phyloP scores from a whole-genome alignment of 2,888 invertebrate genomes.

The Cosmia trapezina region DNA sequence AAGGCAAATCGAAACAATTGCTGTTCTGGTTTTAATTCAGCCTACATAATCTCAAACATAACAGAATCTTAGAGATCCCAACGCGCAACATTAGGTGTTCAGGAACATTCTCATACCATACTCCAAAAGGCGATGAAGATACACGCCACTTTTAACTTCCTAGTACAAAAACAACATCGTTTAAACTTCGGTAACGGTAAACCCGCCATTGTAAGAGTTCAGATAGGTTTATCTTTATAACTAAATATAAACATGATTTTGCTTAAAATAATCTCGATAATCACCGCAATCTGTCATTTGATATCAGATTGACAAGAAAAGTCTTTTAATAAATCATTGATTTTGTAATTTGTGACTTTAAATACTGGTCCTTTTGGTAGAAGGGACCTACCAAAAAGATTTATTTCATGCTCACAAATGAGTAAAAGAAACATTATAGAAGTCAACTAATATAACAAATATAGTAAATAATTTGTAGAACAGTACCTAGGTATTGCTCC shows the following conservation, averaged over 20 bases:
- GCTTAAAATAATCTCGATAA: constrained; percentile 7
- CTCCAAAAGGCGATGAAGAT: constrained; percentile 64
- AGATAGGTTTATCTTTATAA: constrained; percentile 9
- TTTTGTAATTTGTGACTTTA: not conserved
- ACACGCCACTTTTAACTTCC: constrained; percentile 70
- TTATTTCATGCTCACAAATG: not conserved
- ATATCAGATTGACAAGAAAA: constrained; percentile 23
- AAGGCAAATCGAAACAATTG: not conserved
- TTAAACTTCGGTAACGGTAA: constrained; percentile 68
- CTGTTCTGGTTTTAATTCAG: not conserved
- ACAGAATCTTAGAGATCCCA: not conserved
- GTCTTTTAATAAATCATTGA: not conserved
- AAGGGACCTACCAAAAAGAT: accelerated
- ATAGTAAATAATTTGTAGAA: too few relatives aligned
- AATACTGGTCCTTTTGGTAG: constrained; percentile 16
- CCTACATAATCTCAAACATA: not conserved
- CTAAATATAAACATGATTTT: constrained; percentile 19
- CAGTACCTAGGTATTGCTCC: too few relatives aligned
- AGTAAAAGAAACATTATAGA: not conserved
- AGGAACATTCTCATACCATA: constrained; percentile 62
- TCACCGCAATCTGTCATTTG: not conserved
- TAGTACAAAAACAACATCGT: constrained; percentile 73
- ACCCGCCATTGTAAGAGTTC: constrained; percentile 62
- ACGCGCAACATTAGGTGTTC: not conserved
- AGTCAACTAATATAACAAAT: not conserved